Base-by-base conservation (phyloP, 2,113 vertebrate genomes). In the Cyprinodon brontotheroides region DNA sequence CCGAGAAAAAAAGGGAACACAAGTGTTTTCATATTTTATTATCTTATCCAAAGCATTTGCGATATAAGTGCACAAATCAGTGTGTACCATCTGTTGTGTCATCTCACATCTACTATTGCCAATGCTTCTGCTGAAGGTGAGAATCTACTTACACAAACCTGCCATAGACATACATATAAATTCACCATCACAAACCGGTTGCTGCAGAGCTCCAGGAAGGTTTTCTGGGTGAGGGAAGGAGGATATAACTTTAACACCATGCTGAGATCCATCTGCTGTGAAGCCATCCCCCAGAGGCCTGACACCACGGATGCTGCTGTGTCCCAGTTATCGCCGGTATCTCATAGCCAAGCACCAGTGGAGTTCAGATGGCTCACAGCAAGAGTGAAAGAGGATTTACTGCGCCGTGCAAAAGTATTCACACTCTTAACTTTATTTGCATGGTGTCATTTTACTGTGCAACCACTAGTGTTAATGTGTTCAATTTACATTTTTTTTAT, bases 201-300 rank as follows among this genome's bases (percentile, higher is more conserved):
- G 77, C 77, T 76, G 77, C 79, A 53, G 75, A 67, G 65, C 67
- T 72, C 3, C 39, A 38, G 53, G 59, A 60, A 67, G 59, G 47
- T 63, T 78, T 64, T 47, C 11, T 75, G 77, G 71, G 47, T 69
- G 68, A 61, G 65, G 76, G 80, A 70, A 78, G 71, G 59, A 78
- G 79, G 80, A 81, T 82, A 77, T 78, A 81, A 85, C 79, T 86
- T 81, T 59, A 85, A 81, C 66, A 36, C 41, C 87, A 72, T 4
- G 68, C 86, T 61, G 86, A 68, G 81, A 66, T 90, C 87, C 89
- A 91, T 87, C 89, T 91, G 88, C 69, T 81, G 78, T 38, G 70
- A 61, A 45, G 62, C 72, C 45, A 43, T 78, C 72, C 80, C 77
- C 80, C 77, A 9, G 67, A 12, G 47, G 76, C 74, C 75, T 67